These are phyloP conservation scores for Cephus pygmeus DNA, from an alignment of 2,888 invertebrate species.

Conservation along the genomic window DNA sequence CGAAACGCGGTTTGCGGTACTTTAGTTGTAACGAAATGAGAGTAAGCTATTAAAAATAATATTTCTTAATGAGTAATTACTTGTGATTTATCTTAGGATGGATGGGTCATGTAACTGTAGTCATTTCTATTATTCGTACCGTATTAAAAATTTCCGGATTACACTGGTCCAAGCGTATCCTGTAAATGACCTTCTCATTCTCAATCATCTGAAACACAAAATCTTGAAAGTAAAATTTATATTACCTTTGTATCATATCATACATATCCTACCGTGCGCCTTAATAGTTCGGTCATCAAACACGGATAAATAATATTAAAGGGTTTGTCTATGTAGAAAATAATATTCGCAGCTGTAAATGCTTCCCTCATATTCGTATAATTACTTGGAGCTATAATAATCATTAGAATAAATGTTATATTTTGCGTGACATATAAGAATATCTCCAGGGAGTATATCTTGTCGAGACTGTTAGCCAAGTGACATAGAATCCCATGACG, in stretches of 20 bases:
- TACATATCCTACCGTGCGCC: not conserved
- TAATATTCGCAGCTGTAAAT: not conserved
- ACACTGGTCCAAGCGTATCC: not conserved
- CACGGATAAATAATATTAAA: not conserved
- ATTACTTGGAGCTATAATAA: not conserved
- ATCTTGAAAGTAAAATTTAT: not conserved
- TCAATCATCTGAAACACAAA: not conserved
- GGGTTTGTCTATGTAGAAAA: not conserved
- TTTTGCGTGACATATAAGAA: not conserved
- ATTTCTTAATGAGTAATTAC: not conserved
- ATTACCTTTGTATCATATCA: not conserved
- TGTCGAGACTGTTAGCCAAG: not conserved
- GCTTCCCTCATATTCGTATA: not conserved
- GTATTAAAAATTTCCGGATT: not conserved
- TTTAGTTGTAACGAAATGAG: not conserved
- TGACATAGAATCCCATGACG: not conserved
- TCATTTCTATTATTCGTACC: not conserved
- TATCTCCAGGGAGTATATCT: not conserved
- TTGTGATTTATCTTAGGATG: too few species aligned
- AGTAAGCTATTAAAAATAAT: not conserved
- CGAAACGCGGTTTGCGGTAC: not conserved
- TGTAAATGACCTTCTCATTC: not conserved
- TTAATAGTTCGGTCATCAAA: not conserved
- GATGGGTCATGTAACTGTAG: not conserved
- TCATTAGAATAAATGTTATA: not conserved